Conservation (phyloP, 1,140 invertebrate species). For the Calliphora vicina region DNA sequence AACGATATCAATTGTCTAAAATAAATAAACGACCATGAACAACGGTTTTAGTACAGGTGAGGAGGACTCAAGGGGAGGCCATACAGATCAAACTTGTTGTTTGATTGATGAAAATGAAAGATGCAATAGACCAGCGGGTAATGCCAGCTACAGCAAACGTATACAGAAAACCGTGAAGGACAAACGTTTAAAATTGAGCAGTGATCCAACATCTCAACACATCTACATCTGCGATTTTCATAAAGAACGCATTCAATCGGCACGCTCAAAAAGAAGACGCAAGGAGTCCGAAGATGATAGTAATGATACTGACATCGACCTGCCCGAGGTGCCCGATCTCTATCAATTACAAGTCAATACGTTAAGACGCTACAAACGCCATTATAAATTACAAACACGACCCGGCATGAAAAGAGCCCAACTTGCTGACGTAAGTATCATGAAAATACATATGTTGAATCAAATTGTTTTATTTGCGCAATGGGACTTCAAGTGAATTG, state of each 20-base stretch:
- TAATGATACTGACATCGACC: slow-evolving; percentile 85
- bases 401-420: slow-evolving; percentile 94
- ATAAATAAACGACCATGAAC: slow-evolving; percentile 62
- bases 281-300: slow-evolving; percentile 94
- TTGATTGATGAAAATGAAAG: slow-evolving; percentile 88
- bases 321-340: slow-evolving; percentile 88
- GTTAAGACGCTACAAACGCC: slow-evolving; percentile 88
- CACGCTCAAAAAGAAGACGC: slow-evolving; percentile 83
- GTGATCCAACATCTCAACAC: slow-evolving; percentile 86
- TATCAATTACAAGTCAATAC: slow-evolving; percentile 93
- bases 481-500: background rate
- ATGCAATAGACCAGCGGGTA: slow-evolving; percentile 84
- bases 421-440: slow-evolving; percentile 87
- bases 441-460: background rate
- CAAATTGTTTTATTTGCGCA: background rate
- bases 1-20: background rate
- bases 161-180: slow-evolving; percentile 90
- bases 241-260: slow-evolving; percentile 93
- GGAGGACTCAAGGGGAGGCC: slow-evolving; percentile 82
- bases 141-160: slow-evolving; percentile 95
- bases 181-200: slow-evolving; percentile 85
- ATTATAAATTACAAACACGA: slow-evolving; percentile 89
- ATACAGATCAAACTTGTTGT: slow-evolving; percentile 91
- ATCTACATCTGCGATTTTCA: slow-evolving; percentile 98
- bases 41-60: slow-evolving; percentile 91